A percentile compares a stretch with the other conserved stretches of the same genome.
phyloP scores from a whole-genome alignment of 2,888 invertebrate genomes.

The Acanthacorydalis orientalis region DNA sequence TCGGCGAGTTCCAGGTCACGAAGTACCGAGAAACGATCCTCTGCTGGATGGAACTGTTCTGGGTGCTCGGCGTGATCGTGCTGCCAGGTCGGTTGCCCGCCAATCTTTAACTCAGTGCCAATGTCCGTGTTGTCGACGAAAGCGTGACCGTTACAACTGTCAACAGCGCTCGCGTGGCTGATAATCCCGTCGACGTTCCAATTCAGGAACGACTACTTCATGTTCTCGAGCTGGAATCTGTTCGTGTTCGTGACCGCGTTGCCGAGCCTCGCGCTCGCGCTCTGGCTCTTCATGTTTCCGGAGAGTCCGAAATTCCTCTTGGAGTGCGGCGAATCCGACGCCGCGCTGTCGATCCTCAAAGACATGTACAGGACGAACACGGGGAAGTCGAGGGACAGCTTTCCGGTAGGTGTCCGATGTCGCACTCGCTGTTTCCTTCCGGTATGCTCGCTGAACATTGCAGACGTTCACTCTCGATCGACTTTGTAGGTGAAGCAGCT shows the following conservation, averaged over 20 bases:
- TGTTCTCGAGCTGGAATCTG: slow-evolving; percentile 66
- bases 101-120: background rate
- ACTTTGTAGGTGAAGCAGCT: slow-evolving; percentile 45
- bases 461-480: too few relatives aligned
- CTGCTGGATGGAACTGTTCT: slow-evolving; percentile 76
- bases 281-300: slow-evolving; percentile 59
- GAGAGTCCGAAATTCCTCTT: slow-evolving; percentile 72
- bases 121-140: background rate
- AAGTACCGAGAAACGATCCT: slow-evolving; percentile 64
- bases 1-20: slow-evolving; percentile 67
- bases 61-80: slow-evolving; percentile 62
- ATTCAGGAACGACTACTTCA: slow-evolving; percentile 38
- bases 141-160: background rate
- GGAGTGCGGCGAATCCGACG: slow-evolving; percentile 63
- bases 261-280: slow-evolving; percentile 46
- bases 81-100: slow-evolving; percentile 44
- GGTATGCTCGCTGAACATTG: too few relatives aligned
- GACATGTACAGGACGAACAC: slow-evolving; percentile 55
- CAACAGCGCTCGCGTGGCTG: slow-evolving; percentile 57
- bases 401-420: slow-evolving; percentile 43
- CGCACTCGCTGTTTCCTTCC: too few relatives aligned
- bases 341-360: slow-evolving; percentile 49
- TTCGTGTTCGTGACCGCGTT: slow-evolving; percentile 59
- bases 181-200: slow-evolving; percentile 54
- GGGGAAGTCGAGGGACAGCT: slow-evolving; percentile 48